Evolutionary conservation across 2,888 invertebrate genomes (phyloP).

Genomic region (Dastarcus helophoroides): DNA sequence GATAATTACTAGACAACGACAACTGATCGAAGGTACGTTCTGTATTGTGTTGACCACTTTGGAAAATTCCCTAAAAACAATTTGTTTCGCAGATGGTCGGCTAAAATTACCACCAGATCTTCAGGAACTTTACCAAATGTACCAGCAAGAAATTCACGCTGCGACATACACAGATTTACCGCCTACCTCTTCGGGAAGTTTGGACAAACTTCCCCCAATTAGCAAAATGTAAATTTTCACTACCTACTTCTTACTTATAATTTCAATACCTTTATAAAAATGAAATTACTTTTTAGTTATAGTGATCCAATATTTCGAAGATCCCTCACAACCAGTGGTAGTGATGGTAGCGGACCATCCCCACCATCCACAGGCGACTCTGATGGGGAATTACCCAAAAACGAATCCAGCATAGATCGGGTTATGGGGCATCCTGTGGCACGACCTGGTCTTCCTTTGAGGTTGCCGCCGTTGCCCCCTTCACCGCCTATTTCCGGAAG

Average conservation of each 20-base stretch:
- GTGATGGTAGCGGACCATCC: conserved; percentile 23
- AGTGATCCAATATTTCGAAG: conserved; percentile 32
- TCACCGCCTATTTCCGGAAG: conserved; percentile 27
- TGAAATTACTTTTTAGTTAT: conserved; percentile 22
- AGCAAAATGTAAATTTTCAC: conserved; percentile 42
- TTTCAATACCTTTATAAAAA: too few relatives aligned
- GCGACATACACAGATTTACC: conserved; percentile 60
- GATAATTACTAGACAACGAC: conserved; percentile 78
- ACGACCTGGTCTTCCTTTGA: conserved; percentile 29
- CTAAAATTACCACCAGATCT: conserved; percentile 62
- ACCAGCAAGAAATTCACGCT: conserved; percentile 80
- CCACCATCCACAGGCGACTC: conserved; percentile 35
- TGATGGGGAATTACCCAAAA: conserved; percentile 25
- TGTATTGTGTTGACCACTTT: neutral
- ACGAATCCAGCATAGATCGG: conserved; percentile 30
- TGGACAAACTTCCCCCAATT: conserved; percentile 52
- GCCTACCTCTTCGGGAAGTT: conserved; percentile 39
- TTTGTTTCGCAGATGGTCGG: conserved; percentile 46
- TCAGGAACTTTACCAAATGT: conserved; percentile 67
- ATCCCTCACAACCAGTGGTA: conserved; percentile 18
- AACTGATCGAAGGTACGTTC: conserved; percentile 64
- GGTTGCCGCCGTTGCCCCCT: conserved; percentile 33
- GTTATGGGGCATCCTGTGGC: conserved; percentile 34
- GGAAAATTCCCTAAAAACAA: neutral
- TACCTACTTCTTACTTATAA: too few relatives aligned